phyloP scores from a whole-genome alignment of 2,113 vertebrate genomes.

The Cavia porcellus region DNA sequence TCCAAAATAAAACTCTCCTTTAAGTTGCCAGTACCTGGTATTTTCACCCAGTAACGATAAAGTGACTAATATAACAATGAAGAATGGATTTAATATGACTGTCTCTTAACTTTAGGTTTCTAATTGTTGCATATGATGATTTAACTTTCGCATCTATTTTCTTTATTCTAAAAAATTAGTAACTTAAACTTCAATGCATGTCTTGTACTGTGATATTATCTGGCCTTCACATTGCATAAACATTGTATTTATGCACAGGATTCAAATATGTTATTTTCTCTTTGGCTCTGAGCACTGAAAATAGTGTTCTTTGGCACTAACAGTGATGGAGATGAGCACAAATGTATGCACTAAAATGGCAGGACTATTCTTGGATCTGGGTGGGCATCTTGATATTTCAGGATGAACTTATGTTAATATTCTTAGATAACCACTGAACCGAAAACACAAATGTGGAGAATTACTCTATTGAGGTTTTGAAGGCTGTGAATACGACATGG shows the following conservation, averaged over 20 bases:
- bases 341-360: not conserved
- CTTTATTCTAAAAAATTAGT: not conserved
- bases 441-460: not conserved
- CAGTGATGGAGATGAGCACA: not conserved
- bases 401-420: not conserved
- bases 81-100: not conserved
- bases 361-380: not conserved
- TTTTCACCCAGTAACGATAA: not conserved
- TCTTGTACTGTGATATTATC: not conserved
- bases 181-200: constrained; percentile 27
- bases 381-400: constrained; percentile 55
- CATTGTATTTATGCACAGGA: constrained; percentile 47
- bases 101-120: not conserved
- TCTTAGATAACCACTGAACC: not conserved
- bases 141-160: not conserved
- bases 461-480: not conserved
- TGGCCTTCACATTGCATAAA: constrained; percentile 45
- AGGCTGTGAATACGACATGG: not conserved
- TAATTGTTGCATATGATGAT: not conserved
- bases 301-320: constrained; percentile 19
- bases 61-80: not conserved
- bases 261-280: constrained; percentile 58
- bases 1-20: not conserved
- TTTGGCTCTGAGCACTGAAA: constrained; percentile 39
- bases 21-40: not conserved